Conservation (phyloP, 2,797 vertebrate species). For the Spheniscus humboldti region DNA sequence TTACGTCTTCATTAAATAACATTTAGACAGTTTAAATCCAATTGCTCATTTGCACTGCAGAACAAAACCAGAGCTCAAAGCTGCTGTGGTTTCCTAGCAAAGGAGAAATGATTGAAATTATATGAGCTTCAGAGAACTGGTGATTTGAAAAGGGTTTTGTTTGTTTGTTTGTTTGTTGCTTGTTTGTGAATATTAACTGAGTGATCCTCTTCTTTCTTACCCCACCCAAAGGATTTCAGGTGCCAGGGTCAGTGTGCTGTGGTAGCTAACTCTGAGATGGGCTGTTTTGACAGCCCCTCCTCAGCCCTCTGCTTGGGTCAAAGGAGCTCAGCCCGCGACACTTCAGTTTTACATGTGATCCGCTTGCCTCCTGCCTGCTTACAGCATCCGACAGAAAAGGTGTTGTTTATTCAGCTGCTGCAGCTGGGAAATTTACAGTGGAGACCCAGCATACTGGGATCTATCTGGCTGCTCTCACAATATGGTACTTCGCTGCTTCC, state of each 20-base stretch:
- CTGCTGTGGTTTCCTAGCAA: background rate
- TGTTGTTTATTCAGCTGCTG: background rate
- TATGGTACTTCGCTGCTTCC: background rate
- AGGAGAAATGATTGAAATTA: background rate
- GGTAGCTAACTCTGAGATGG: background rate
- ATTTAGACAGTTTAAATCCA: background rate
- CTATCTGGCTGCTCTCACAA: background rate
- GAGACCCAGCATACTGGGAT: background rate
- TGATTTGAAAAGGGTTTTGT: background rate
- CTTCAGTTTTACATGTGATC: background rate
- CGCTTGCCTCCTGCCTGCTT: background rate
- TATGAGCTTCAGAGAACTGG: background rate
- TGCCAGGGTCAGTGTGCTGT: rapidly evolving
- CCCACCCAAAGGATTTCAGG: background rate
- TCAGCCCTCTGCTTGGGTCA: background rate
- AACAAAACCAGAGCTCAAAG: background rate
- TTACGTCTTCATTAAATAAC: background rate
- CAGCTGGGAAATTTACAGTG: background rate
- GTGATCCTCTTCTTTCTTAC: background rate
- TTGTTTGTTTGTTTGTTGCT: background rate
- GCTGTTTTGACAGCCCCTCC: background rate
- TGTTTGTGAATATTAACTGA: background rate
- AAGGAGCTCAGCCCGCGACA: background rate
- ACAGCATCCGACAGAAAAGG: background rate
- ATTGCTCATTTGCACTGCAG: background rate